These are phyloP conservation scores for Lepus americanus DNA, from an alignment of 2,113 vertebrate species.

Conservation along the genomic window DNA sequence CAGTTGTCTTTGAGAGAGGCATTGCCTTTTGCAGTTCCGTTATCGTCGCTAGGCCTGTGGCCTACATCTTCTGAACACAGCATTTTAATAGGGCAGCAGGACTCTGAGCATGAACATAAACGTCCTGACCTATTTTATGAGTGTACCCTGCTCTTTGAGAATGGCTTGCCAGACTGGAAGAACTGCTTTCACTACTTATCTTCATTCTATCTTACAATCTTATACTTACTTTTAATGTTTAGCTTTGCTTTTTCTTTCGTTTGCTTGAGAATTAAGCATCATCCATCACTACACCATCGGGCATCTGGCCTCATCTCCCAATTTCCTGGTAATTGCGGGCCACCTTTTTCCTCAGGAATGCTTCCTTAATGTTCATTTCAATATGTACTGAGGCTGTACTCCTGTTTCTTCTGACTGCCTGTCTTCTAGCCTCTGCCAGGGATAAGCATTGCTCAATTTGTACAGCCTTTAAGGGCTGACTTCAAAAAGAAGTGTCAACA, in stretches of 20 bases:
- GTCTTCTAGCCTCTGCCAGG: neutral
- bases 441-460: neutral
- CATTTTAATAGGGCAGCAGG: conserved; percentile 9
- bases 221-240: conserved; percentile 63
- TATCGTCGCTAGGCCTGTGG: neutral
- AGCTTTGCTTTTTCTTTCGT: conserved; percentile 77
- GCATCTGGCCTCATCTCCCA: neutral
- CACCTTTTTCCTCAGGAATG: neutral
- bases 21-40: neutral
- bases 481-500: neutral
- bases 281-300: neutral
- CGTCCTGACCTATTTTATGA: neutral
- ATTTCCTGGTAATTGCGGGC: neutral
- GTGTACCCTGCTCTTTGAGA: neutral
- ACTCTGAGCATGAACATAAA: neutral
- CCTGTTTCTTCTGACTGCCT: neutral
- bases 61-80: neutral
- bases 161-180: neutral
- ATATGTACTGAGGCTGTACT: neutral
- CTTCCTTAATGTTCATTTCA: neutral
- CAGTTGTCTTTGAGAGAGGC: neutral
- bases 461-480: neutral
- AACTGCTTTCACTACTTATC: conserved; percentile 64
- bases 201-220: conserved; percentile 77
- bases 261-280: conserved; percentile 72